Conservation (phyloP, 1,140 invertebrate species). For the Homalodisca vitripennis region DNA sequence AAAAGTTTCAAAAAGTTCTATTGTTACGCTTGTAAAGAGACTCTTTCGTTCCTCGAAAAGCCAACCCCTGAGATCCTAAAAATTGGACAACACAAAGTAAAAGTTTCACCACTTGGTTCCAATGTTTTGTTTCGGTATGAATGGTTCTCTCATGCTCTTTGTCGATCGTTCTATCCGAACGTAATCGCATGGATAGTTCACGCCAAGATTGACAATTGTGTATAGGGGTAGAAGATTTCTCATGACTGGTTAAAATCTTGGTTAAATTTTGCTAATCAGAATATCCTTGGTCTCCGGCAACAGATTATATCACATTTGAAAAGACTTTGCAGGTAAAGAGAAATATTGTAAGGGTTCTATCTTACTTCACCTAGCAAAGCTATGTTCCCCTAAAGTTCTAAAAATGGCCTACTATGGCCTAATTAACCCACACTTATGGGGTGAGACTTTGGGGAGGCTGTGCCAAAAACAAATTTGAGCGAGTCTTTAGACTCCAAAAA, state of each 20-base stretch:
- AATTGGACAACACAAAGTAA: constrained; percentile 36
- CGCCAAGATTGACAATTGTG: constrained; percentile 21
- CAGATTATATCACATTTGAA: neutral
- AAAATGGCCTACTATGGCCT: too few species aligned
- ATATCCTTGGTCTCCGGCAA: constrained; percentile 15
- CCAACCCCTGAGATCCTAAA: constrained; percentile 34
- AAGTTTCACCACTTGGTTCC: constrained; percentile 29
- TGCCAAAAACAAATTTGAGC: too few species aligned
- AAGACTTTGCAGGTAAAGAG: too few species aligned
- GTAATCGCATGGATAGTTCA: neutral
- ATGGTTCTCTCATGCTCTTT: constrained; percentile 35
- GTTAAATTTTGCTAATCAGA: constrained; percentile 30
- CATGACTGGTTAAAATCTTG: constrained; percentile 13
- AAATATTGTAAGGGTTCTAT: too few species aligned
- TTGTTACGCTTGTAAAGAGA: constrained; percentile 31
- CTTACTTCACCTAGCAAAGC: too few species aligned
- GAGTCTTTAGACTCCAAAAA: too few species aligned
- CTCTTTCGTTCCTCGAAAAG: constrained; percentile 35
- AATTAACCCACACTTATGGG: too few species aligned
- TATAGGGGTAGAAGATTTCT: constrained; percentile 1
- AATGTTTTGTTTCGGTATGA: constrained; percentile 22
- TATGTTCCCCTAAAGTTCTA: too few species aligned
- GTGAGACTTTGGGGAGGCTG: too few species aligned
- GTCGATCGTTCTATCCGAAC: constrained; percentile 35
- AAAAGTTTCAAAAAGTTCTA: constrained; percentile 32